phyloP scores from a whole-genome alignment of 2,888 invertebrate genomes.

The Sinotaia quadrata region DNA sequence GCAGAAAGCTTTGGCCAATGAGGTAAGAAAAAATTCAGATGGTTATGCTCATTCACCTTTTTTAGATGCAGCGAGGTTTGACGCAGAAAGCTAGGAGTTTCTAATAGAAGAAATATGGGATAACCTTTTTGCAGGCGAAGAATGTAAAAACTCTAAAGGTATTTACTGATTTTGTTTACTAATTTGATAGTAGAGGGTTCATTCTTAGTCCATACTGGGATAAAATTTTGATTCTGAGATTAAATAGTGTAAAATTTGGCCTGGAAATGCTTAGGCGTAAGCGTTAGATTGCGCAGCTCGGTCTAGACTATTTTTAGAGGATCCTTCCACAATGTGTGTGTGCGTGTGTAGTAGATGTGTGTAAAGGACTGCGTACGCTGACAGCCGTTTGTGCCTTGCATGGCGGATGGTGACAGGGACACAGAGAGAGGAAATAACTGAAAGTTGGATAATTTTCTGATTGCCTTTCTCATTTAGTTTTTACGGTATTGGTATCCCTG shows the following conservation, averaged over 20 bases:
- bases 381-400: slow-evolving; percentile 20
- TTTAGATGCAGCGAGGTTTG: slow-evolving; percentile 48
- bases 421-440: too few species aligned
- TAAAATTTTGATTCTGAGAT: not conserved
- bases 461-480: too few species aligned
- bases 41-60: slow-evolving; percentile 69
- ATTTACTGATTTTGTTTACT: slow-evolving; percentile 11
- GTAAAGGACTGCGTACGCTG: slow-evolving; percentile 19
- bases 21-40: slow-evolving; percentile 30
- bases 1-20: slow-evolving; percentile 30
- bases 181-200: not conserved
- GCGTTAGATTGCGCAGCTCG: slow-evolving; percentile 13
- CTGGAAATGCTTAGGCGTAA: not conserved
- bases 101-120: slow-evolving; percentile 18
- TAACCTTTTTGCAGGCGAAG: slow-evolving; percentile 9
- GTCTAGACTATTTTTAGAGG: slow-evolving; percentile 21
- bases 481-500: too few species aligned
- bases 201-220: not conserved
- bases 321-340: slow-evolving; percentile 12
- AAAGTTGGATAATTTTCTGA: too few species aligned
- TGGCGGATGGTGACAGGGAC: too few species aligned
- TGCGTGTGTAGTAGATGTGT: slow-evolving; percentile 19
- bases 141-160: slow-evolving; percentile 27
- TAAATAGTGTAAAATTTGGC: not conserved
- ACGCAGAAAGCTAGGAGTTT: slow-evolving; percentile 20